These are phyloP conservation scores for Nymphicus hollandicus DNA, from an alignment of 2,113 vertebrate species.

Conservation along the genomic window DNA sequence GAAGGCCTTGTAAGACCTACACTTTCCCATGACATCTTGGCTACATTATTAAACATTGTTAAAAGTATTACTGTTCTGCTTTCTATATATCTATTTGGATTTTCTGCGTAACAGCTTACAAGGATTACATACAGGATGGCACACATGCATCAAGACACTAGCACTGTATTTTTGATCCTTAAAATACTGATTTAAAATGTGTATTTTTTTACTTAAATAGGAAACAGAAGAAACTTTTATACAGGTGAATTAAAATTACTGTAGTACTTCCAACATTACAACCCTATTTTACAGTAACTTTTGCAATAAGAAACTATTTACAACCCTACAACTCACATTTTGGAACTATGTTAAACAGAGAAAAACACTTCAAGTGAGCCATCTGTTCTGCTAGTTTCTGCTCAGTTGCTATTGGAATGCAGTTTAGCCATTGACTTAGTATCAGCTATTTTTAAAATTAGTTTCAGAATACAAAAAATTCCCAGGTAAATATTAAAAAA, in stretches of 20 bases:
- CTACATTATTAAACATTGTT: neutral
- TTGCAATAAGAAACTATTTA: neutral
- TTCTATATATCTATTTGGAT: neutral
- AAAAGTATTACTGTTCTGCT: neutral
- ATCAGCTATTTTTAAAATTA: neutral
- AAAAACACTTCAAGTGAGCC: constrained; percentile 17
- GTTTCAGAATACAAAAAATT: neutral
- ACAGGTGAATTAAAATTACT: neutral
- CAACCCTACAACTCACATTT: neutral
- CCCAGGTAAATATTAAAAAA: neutral
- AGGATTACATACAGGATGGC: neutral
- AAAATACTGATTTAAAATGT: neutral
- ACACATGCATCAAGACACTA: neutral
- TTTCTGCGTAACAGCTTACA: neutral
- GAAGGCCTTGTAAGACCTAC: neutral
- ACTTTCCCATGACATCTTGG: neutral
- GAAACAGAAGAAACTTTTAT: neutral
- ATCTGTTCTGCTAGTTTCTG: constrained; percentile 31
- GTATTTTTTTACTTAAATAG: neutral
- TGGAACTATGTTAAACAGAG: neutral
- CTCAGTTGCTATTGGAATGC: neutral
- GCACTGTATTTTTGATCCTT: neutral
- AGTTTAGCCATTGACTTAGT: neutral
- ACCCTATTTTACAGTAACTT: neutral
- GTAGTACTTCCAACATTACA: neutral